phyloP scores from a whole-genome alignment of 2,888 invertebrate genomes.

The Ditylenchus weischeri region DNA sequence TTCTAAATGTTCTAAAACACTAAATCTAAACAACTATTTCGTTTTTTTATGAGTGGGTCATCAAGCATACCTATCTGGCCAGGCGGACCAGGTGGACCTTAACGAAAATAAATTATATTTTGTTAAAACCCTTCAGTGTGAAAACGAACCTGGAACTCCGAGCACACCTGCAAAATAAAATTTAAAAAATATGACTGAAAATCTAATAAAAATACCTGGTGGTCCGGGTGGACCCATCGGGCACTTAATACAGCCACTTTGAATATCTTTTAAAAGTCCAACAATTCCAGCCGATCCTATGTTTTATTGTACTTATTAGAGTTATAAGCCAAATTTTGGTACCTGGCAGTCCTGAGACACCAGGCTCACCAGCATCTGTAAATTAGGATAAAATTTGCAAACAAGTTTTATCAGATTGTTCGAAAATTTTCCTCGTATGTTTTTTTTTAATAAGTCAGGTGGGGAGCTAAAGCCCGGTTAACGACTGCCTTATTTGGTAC shows the following conservation, averaged over 20 bases:
- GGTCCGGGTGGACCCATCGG: conserved; percentile 14
- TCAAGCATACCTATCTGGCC: not conserved
- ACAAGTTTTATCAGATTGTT: too few relatives aligned
- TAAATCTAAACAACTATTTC: too few relatives aligned
- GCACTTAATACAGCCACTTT: conserved; percentile 5
- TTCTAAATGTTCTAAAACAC: too few relatives aligned
- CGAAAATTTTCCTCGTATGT: too few relatives aligned
- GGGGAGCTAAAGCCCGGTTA: too few relatives aligned
- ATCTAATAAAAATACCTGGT: conserved; percentile 1
- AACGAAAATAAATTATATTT: not conserved
- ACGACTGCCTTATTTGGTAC: too few relatives aligned
- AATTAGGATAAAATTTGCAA: not conserved
- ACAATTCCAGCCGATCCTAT: not conserved
- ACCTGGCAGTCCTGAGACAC: not conserved
- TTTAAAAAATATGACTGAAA: not conserved
- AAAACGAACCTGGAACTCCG: not conserved
- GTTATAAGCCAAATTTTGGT: not conserved
- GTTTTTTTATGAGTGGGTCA: not conserved
- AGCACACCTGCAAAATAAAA: conserved; percentile 6
- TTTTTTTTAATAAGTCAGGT: too few relatives aligned
- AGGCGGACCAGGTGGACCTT: not conserved
- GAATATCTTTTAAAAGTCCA: not conserved
- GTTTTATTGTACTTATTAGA: not conserved
- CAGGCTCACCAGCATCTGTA: conserved; percentile 6
- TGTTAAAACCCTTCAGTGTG: not conserved